phyloP scores from a whole-genome alignment of 2,888 invertebrate genomes.

The Girardia tigrina region DNA sequence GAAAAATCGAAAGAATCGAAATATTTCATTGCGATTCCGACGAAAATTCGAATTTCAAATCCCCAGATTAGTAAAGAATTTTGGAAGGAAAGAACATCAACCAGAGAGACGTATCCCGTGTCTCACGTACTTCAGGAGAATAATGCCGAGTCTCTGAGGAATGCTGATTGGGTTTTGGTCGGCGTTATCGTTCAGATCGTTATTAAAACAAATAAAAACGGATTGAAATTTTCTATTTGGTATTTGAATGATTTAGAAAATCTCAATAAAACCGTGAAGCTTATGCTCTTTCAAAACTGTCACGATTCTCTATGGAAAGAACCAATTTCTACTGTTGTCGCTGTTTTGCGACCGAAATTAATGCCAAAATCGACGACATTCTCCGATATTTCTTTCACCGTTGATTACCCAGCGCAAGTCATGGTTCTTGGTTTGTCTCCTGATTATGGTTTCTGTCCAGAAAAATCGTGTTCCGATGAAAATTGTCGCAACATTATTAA shows the following conservation, averaged over 20 bases:
- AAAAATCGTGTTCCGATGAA: neutral
- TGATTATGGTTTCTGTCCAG: conserved; percentile 26
- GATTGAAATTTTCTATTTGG: conserved; percentile 23
- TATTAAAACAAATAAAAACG: neutral
- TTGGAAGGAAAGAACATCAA: too few species aligned
- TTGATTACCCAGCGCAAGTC: neutral
- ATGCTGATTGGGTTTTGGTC: neutral
- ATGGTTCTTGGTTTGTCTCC: neutral
- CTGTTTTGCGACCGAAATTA: conserved; percentile 6
- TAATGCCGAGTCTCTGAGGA: neutral
- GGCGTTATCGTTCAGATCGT: conserved; percentile 26
- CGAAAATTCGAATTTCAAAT: too few species aligned
- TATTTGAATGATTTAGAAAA: conserved; percentile 28
- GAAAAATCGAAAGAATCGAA: too few species aligned
- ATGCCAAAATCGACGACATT: too few species aligned
- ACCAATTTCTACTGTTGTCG: neutral
- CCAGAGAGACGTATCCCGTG: too few species aligned
- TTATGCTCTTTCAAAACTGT: conserved; percentile 1
- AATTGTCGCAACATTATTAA: conserved; percentile 25
- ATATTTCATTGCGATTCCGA: too few species aligned
- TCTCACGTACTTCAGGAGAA: too few species aligned
- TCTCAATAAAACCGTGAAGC: neutral
- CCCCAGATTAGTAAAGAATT: too few species aligned
- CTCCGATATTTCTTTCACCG: neutral
- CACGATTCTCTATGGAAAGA: conserved; percentile 26